Percentiles rank a stretch among this genome's conserved stretches.
Evolutionary conservation across 2,113 vertebrate species (phyloP).

Genomic region (Hucho hucho): DNA sequence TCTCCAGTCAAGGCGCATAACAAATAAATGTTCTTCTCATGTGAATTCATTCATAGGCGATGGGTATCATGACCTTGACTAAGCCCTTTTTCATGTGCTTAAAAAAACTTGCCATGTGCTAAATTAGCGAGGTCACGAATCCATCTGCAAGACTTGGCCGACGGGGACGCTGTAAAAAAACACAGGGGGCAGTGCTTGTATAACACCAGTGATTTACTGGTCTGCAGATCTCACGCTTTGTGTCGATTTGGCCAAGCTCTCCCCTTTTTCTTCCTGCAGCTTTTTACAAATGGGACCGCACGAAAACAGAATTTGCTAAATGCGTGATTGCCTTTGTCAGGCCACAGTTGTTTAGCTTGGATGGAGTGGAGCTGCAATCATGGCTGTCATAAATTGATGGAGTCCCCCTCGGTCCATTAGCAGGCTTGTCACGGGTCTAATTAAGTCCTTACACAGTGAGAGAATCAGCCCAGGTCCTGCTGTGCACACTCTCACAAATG

Average conservation of each 20-base stretch:
- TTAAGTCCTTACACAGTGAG: slow-evolving; percentile 56
- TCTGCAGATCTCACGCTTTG: slow-evolving; percentile 69
- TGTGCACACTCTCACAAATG: neutral
- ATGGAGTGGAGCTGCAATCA: slow-evolving; percentile 62
- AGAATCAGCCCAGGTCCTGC: slow-evolving; percentile 34
- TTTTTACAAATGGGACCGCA: slow-evolving; percentile 61
- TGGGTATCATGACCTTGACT: slow-evolving; percentile 31
- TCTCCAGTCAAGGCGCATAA: slow-evolving; percentile 13
- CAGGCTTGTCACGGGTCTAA: slow-evolving; percentile 64
- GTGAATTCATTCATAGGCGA: slow-evolving; percentile 34
- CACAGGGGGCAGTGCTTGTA: slow-evolving; percentile 72
- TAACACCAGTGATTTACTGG: slow-evolving; percentile 76
- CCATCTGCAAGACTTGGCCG: slow-evolving; percentile 67
- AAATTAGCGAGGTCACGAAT: slow-evolving; percentile 57
- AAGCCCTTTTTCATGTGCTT: slow-evolving; percentile 40
- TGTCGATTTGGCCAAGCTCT: slow-evolving; percentile 63
- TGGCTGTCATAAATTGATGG: slow-evolving; percentile 69
- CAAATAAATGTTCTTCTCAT: slow-evolving; percentile 23
- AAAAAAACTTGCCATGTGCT: slow-evolving; percentile 36
- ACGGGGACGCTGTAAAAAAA: slow-evolving; percentile 63
- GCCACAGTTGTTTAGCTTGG: slow-evolving; percentile 70
- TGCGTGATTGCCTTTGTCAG: slow-evolving; percentile 67
- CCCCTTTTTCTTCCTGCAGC: slow-evolving; percentile 45
- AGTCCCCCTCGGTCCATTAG: slow-evolving; percentile 56
- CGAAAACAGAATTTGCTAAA: slow-evolving; percentile 62